Base-by-base conservation (phyloP, 2,888 invertebrate species). In the Aspidapion aeneum region DNA sequence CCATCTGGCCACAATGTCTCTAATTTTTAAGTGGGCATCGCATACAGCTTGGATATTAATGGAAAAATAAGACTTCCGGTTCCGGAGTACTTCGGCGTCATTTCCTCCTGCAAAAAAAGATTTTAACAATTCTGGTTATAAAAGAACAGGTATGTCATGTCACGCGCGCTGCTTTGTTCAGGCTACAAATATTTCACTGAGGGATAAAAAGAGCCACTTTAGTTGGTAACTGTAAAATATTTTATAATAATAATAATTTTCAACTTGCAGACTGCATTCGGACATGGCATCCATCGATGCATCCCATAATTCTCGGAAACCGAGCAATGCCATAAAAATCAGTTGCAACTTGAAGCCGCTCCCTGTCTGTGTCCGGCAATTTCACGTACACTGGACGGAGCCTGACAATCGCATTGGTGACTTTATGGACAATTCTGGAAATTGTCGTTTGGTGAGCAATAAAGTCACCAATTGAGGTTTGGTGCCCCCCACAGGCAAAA, bases 11-110 rank as follows among this genome's bases (percentile, higher is more conserved):
- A 69, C 63, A 55, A 69, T 57, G 60, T 70, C 57, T 9, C n/a
- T 57, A 16, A 73, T 67, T 58, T 63, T 65, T 48, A 73, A 56
- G 21, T 66, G 19, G 7, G 69, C 63, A 63, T 71, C 65, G 21
- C 66, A 69, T 17, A 72, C 64, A 7, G 64, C 67, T 60, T 74
- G 73, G 18, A 73, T 70, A 60, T 74, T 75, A 0, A 73, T 21
- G 16, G 71, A 72, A 67, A 73, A 74, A 56, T 64, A 70, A 1
- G 68, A 69, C 63, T 73, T 73, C 35, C 70, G 57, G 61, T 73
- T 73, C 48, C 71, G 49, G 49, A 66, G 72, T 16, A 66, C 57
- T 65, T 74, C 72, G 21, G 68, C 68, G 62, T 71, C 61, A n/a
- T 70, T 63, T 55, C 71, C 69, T 3, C 65, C 65, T 62, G 18